Conservation (phyloP, 2,797 vertebrate genomes). For the Gastrophryne carolinensis region DNA sequence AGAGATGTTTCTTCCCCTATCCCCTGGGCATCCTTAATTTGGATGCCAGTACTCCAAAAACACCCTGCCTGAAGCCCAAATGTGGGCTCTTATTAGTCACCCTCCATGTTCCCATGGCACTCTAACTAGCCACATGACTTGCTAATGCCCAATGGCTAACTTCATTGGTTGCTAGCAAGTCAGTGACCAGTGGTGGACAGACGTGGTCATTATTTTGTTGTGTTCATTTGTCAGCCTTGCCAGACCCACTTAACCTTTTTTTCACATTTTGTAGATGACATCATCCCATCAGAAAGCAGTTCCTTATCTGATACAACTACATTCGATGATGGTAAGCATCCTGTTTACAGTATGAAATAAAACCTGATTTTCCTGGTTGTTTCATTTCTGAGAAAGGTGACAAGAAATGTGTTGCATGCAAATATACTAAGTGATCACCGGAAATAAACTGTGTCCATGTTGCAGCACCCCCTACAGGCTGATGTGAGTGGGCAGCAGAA, state of each 20-base stretch:
- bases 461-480: neutral
- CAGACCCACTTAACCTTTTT: neutral
- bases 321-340: constrained; percentile 83
- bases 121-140: too few species aligned
- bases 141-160: too few species aligned
- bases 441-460: neutral
- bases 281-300: constrained; percentile 86
- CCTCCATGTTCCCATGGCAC: too few species aligned
- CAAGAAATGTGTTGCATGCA: neutral
- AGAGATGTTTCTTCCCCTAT: too few species aligned
- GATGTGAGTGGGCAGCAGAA: neutral
- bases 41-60: too few species aligned
- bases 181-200: too few species aligned
- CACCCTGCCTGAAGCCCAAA: too few species aligned
- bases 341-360: neutral
- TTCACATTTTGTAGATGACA: constrained; percentile 75
- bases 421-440: neutral
- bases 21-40: too few species aligned
- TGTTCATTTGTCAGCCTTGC: neutral
- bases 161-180: too few species aligned
- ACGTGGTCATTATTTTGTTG: too few species aligned
- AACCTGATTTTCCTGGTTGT: neutral
- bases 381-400: neutral
- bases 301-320: constrained; percentile 89
- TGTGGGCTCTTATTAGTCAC: too few species aligned